Evolutionary conservation across 2,797 vertebrate species (phyloP).

Genomic region (Xenops minutus): DNA sequence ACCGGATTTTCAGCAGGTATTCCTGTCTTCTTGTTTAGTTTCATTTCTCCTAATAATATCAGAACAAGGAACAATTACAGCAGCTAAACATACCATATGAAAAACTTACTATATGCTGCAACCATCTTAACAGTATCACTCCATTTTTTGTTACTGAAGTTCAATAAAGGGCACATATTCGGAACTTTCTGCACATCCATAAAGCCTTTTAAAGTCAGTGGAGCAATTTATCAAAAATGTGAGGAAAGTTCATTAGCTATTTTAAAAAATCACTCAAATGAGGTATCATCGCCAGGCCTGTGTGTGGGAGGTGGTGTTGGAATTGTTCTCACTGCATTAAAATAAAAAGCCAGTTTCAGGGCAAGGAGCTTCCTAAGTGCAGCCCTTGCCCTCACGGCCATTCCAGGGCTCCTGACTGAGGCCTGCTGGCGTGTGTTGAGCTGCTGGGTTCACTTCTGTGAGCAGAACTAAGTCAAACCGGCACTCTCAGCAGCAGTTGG

Average conservation of each 20-base stretch:
- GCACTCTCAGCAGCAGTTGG: background rate
- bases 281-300: background rate
- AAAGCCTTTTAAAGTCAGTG: background rate
- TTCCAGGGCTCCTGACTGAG: background rate
- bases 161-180: background rate
- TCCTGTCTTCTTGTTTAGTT: background rate
- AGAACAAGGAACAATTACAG: background rate
- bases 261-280: background rate
- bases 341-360: background rate
- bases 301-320: background rate
- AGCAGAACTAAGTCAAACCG: background rate
- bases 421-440: rapidly evolving
- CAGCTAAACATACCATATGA: background rate
- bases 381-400: background rate
- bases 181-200: background rate
- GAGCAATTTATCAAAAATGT: background rate
- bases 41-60: background rate
- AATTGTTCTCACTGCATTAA: background rate
- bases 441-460: background rate
- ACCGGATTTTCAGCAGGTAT: background rate
- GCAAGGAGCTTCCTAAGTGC: background rate
- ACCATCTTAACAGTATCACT: background rate
- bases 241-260: background rate
- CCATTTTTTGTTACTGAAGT: background rate
- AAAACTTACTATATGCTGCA: background rate